Base-by-base conservation (phyloP, 2,888 invertebrate species). In the Ochropleura plecta region DNA sequence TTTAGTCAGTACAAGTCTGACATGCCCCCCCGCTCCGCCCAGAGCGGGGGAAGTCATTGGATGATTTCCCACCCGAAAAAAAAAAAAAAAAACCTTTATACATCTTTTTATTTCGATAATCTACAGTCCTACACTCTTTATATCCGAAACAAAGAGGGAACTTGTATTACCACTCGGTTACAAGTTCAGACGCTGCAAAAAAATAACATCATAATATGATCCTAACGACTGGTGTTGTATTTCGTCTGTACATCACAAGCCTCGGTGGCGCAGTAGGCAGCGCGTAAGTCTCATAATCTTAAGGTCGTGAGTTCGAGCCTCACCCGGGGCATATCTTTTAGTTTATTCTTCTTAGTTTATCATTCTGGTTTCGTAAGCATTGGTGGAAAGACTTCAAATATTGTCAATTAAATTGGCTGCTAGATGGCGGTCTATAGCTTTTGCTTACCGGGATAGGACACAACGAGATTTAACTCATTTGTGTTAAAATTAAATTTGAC, bases 251-350 rank as follows among this genome's bases (percentile, higher is more conserved):
- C 0, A 0, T 0, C 68, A 90, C 72, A 46, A 49, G 98, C 98
- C 98, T 98, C 97, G 97, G 97, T 98, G 97, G 98, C 98, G 98
- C 98, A 98, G 98, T 98, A 97, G 98, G 98, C 97, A 98, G 98
- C 98, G 98, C 98, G 98, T 98, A 97, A 98, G 98, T 98, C 98
- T 98, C 98, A 98, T 98, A 98, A 98, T 98, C 98, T 98, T 97
- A 98, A 98, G 98, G 98, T 98, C 98, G 98, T 98, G 98, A 98
- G 98, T 98, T 98, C 98, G 98, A 98, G 98, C 98, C 98, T 98
- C 98, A 98, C 98, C 97, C 98, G 98, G 98, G 98, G 98, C 98
- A 98, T 88, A 85, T 51, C 48, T 89, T 91, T 91, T 92, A 14
- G 46, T 55, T 40, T 30, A 9, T 49, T 67, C 8, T 60, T 16